Conservation (phyloP, 2,113 vertebrate genomes). For the Gallinago undulata region DNA sequence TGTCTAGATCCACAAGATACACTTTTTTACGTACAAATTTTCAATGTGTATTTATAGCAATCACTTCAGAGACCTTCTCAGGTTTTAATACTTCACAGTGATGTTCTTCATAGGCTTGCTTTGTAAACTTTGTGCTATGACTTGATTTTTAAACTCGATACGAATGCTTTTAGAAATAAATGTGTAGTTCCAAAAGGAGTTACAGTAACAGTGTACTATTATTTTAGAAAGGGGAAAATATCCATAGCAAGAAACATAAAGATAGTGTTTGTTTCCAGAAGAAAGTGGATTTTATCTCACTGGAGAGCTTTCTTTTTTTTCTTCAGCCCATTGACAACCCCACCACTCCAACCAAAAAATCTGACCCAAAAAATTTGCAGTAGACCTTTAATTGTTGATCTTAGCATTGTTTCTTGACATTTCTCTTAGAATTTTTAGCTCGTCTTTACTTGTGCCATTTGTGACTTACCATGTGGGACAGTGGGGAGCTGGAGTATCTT, state of each 20-base stretch:
- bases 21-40: neutral
- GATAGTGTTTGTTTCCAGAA: neutral
- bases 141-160: neutral
- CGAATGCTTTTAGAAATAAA: neutral
- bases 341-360: neutral
- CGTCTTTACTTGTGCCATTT: neutral
- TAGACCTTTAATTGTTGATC: neutral
- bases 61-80: neutral
- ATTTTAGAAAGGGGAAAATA: neutral
- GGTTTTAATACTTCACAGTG: neutral
- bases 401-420: neutral
- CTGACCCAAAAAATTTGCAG: neutral
- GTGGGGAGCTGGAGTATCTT: neutral
- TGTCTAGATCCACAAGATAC: neutral
- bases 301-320: neutral
- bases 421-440: neutral
- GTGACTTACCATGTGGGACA: fast-evolving
- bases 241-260: neutral
- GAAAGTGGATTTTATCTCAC: neutral
- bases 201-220: neutral
- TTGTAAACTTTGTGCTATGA: neutral
- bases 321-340: neutral
- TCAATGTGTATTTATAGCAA: neutral
- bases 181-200: neutral
- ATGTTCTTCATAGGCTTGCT: neutral